Evolutionary conservation across 2,888 invertebrate genomes (phyloP), one percentile per base, ranked within the genome.

Genomic region (Seladonia tumulorum): DNA sequence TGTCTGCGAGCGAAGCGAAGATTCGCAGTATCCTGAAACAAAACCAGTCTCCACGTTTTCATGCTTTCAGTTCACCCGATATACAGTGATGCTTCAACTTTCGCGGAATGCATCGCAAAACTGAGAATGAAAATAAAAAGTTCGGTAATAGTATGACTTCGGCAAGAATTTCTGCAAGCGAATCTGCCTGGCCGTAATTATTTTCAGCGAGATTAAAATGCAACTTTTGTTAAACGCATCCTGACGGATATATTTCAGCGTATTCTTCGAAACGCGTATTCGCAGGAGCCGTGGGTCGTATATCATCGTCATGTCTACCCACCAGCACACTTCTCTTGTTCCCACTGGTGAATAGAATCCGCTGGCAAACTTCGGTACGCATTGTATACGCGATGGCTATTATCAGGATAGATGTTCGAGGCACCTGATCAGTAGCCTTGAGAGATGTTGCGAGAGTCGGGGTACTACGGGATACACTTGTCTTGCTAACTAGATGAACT

Each of bases 401-500:
- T 70, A 70, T 76, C 47, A 47, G 47, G 66, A 76, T 76, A 25
- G 35, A 66, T 66, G 76, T 66, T 49, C 66, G 29, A 35, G 47
- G 35, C 63, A 35, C 29, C 45, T 66, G 76, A 76, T 76, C 47
- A 76, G 76, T 63, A 76, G 76, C 66, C 66, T 49, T 47, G 76
- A 35, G 66, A 66, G 49, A 49, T 29, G 47, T n/a, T 66, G 45
- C 76, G 39, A n/a, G n/a, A 35, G 35, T 29, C 22, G 29, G 39
- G 63, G 16, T 35, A 66, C 45, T 42, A 66, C 29, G 76, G 66
- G 76, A 49, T 57, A 49, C 60, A 45, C 29, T 76, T 76, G 45
- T 66, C 76, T 66, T 76, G 66, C 60, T 66, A 66, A 76, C 66
- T 63, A 66, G 76, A 47, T 35, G 66, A 76, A 76, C 76, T 76